Conservation (phyloP, 2,113 vertebrate species). For the Suricata suricatta region DNA sequence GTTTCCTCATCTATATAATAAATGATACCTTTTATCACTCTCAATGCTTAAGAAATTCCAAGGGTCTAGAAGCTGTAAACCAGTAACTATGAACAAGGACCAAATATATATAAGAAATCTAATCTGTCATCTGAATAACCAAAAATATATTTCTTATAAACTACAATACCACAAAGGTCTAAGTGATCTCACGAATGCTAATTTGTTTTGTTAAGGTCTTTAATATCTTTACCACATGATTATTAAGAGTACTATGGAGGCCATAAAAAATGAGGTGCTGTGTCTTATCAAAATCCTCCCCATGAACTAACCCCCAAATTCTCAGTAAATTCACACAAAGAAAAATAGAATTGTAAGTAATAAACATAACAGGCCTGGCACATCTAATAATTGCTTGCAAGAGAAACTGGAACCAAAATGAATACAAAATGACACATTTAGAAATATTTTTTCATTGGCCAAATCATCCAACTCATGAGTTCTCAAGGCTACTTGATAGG, state of each 20-base stretch:
- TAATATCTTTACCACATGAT: not conserved
- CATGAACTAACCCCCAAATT: not conserved
- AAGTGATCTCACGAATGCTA: not conserved
- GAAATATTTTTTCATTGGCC: not conserved
- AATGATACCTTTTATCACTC: not conserved
- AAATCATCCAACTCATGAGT: not conserved
- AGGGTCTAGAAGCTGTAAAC: not conserved
- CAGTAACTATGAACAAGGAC: not conserved
- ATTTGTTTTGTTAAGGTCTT: not conserved
- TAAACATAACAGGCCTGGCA: not conserved
- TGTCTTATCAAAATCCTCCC: not conserved
- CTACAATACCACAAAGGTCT: not conserved
- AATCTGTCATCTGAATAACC: not conserved
- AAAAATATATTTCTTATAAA: not conserved
- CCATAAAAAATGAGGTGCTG: not conserved
- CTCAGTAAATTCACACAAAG: not conserved
- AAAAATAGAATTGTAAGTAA: not conserved
- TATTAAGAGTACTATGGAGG: not conserved
- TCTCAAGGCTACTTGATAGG: not conserved
- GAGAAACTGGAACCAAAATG: not conserved
- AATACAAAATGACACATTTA: not conserved
- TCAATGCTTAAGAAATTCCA: not conserved
- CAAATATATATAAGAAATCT: not conserved
- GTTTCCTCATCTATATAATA: not conserved
- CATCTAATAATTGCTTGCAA: not conserved